Evolutionary conservation across 2,113 vertebrate species (phyloP), one percentile per base, ranked within the genome.

Genomic region (Canis aureus): DNA sequence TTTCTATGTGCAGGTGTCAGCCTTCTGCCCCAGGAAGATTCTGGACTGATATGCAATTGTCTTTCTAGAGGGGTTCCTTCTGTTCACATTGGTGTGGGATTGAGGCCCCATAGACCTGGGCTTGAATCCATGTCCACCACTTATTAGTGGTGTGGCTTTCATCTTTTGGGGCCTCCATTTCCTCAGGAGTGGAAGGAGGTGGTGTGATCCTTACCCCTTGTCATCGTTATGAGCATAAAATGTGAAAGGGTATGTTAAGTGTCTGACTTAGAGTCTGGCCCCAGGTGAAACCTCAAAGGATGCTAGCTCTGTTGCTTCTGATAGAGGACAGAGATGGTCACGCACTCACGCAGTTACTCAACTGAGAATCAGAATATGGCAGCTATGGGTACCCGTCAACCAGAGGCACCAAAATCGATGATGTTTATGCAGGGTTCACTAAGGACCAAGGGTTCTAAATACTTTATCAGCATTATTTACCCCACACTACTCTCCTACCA

Each of bases 131-230:
- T 22, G 49, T 22, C 32, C 10, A 23, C n/a, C 49, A 43, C 16
- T 69, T 79, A n/a, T 43, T 53, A 85, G 3, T 1, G 2, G 23
- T 8, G 3, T 43, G 57, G 53, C 73, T 80, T 83, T 82, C 15
- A 29, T 79, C 71, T 76, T 92, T 92, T 55, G 32, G 29, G 69
- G 29, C 12, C 23, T 96, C 66, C 27, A 27, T 93, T 90, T 91
- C 49, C 66, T 53, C 32, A 32, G n/a, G 38, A 79, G 64, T 35
- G 22, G 79, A 87, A 38, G n/a, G 8, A 57, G 16, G 10, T 5
- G 25, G 51, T 11, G 57, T n/a, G 81, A 23, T 29, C 29, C 51
- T 73, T 62, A 59, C 11, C 9, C 32, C 43, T 66, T 35, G 22
- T 17, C 73, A 25, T 25, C 64, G 22, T 57, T 67, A 2, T 62